Conservation (phyloP, 2,113 vertebrate genomes). For the Heterotilapia buettikoferi region DNA sequence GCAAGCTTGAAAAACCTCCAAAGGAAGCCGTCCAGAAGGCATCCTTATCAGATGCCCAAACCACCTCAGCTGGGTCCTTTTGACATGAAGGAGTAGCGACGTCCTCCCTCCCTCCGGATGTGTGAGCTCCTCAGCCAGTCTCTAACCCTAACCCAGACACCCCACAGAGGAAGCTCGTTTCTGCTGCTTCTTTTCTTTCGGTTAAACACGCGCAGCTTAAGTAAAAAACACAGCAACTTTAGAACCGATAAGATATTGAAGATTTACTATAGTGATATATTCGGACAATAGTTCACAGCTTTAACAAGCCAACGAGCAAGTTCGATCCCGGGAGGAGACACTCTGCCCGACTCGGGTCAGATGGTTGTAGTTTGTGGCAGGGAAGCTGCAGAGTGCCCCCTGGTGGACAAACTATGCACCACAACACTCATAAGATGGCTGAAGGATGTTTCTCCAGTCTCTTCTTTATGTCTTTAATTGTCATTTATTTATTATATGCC, state of each 20-base stretch:
- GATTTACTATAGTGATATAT: not conserved
- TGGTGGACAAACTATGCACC: not conserved
- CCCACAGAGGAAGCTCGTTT: not conserved
- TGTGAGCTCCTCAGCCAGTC: not conserved
- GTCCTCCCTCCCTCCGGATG: not conserved
- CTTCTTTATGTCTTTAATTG: not conserved
- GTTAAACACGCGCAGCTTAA: not conserved
- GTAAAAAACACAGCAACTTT: not conserved
- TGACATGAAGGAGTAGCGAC: not conserved
- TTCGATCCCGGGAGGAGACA: fast-evolving
- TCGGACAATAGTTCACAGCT: not conserved
- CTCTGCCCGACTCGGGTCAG: not conserved
- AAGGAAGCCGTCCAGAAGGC: not conserved
- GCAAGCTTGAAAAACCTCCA: not conserved
- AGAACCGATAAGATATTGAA: not conserved
- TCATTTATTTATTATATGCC: not conserved
- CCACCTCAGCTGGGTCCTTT: not conserved
- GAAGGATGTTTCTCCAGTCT: not conserved
- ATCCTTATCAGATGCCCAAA: not conserved
- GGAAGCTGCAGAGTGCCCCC: not conserved
- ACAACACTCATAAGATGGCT: not conserved
- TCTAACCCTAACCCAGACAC: not conserved
- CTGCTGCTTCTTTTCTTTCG: fast-evolving
- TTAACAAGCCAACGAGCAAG: not conserved
- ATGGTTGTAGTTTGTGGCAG: not conserved